Percentiles rank a stretch among this genome's conserved stretches.
Conservation (phyloP, 1,140 invertebrate genomes). For the Pissodes strobi region DNA sequence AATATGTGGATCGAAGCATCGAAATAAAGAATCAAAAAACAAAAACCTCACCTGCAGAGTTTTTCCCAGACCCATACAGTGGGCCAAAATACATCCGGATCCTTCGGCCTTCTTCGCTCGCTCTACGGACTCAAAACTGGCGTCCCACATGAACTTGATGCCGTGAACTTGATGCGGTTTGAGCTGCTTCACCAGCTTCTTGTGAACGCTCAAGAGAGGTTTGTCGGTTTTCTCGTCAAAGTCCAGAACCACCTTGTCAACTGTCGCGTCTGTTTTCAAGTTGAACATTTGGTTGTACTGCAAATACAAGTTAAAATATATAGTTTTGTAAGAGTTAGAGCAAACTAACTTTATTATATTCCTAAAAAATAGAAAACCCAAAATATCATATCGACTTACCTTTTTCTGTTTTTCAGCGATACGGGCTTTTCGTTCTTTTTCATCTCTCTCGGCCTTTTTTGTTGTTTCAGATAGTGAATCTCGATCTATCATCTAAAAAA, state of each 20-base stretch:
- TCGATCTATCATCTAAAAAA: constrained; percentile 40
- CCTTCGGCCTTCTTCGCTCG: constrained; percentile 62
- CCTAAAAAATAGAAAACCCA: too few species aligned
- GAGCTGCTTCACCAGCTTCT: constrained; percentile 65
- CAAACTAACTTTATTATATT: too few species aligned
- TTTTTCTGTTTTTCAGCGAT: constrained; percentile 85
- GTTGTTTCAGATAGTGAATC: constrained; percentile 73
- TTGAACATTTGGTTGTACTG: constrained; percentile 54
- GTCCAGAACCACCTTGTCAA: constrained; percentile 68
- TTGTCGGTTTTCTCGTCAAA: constrained; percentile 65
- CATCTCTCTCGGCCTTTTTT: constrained; percentile 84
- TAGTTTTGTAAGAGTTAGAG: too few species aligned
- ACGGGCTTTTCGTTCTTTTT: constrained; percentile 84
- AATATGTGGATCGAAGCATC: too few species aligned
- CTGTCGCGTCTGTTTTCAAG: constrained; percentile 48
- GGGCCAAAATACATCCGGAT: constrained; percentile 82
- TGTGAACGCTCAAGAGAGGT: constrained; percentile 67
- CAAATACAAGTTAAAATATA: constrained; percentile 22
- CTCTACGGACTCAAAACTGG: constrained; percentile 70
- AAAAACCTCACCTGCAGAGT: constrained; percentile 59
- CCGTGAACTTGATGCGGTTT: constrained; percentile 78
- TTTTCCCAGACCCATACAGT: constrained; percentile 79
- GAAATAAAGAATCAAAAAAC: too few species aligned
- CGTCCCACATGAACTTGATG: constrained; percentile 79
- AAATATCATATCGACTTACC: too few species aligned